phyloP scores from a whole-genome alignment of 2,797 vertebrate genomes.

The Leptodactylus fallax region DNA sequence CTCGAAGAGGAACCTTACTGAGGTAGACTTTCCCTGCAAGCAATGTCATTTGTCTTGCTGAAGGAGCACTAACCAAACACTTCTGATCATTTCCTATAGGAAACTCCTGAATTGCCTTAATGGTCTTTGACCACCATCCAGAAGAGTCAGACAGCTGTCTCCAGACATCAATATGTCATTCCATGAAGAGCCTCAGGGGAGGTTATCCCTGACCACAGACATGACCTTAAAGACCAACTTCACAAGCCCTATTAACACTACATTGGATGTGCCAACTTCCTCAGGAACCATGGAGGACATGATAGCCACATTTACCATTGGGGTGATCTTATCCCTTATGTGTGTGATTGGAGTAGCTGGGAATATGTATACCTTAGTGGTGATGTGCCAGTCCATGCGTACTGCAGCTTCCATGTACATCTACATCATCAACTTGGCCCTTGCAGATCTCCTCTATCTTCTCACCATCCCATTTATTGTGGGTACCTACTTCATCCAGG shows the following conservation, averaged over 20 bases:
- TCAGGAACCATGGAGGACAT: conserved; percentile 77
- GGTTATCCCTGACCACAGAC: conserved; percentile 65
- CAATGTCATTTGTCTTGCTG: not conserved
- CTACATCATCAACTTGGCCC: conserved; percentile 90
- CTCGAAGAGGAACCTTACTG: not conserved
- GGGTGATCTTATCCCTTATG: conserved; percentile 88
- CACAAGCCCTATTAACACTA: conserved; percentile 71
- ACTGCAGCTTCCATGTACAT: conserved; percentile 92
- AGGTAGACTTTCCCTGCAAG: not conserved
- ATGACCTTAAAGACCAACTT: conserved; percentile 73
- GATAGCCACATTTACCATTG: conserved; percentile 83
- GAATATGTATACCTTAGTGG: conserved; percentile 90
- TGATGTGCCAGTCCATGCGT: conserved; percentile 91
- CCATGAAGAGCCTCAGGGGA: conserved; percentile 62
- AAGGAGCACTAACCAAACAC: not conserved
- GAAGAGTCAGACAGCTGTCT: not conserved
- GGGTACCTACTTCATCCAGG: conserved; percentile 88
- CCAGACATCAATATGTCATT: conserved; percentile 69
- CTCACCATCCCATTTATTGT: conserved; percentile 92
- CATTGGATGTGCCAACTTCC: conserved; percentile 59
- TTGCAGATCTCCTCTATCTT: conserved; percentile 90
- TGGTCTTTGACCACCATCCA: not conserved
- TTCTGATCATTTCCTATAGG: conserved; percentile 23
- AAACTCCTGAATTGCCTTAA: conserved; percentile 1
- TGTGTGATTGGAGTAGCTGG: conserved; percentile 86